Evolutionary conservation across 2,888 invertebrate genomes (phyloP).

Genomic region (Orthosia cruda): DNA sequence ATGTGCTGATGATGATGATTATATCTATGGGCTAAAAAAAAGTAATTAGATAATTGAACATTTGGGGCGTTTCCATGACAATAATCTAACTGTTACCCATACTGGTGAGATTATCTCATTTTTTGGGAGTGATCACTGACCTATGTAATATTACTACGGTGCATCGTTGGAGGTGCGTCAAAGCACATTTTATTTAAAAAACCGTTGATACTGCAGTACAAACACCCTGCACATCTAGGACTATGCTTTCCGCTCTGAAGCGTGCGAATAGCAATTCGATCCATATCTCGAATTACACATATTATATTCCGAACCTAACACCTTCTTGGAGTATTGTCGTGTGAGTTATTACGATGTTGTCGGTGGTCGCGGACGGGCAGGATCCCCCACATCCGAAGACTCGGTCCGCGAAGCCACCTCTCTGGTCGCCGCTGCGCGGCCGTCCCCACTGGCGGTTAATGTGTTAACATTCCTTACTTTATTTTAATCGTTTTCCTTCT

Average conservation of each 20-base stretch:
- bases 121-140: slow-evolving; percentile 1
- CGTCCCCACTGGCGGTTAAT: slow-evolving; percentile 91
- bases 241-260: slow-evolving; percentile 85
- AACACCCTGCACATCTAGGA: slow-evolving; percentile 75
- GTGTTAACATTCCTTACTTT: slow-evolving; percentile 89
- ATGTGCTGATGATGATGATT: neutral
- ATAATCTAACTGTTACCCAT: neutral
- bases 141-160: neutral
- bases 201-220: slow-evolving; percentile 39
- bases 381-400: slow-evolving; percentile 69
- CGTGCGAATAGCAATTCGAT: slow-evolving; percentile 85
- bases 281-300: slow-evolving; percentile 83
- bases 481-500: slow-evolving; percentile 73
- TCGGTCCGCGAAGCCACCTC: slow-evolving; percentile 73
- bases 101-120: neutral
- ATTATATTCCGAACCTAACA: slow-evolving; percentile 85
- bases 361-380: slow-evolving; percentile 79
- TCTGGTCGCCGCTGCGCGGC: slow-evolving; percentile 88
- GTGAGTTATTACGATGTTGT: slow-evolving; percentile 85
- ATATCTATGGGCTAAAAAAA: neutral
- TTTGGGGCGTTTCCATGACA: slow-evolving; percentile 6
- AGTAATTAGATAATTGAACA: no score
- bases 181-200: slow-evolving; percentile 1
- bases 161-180: neutral
- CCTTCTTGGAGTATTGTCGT: slow-evolving; percentile 74